These are phyloP conservation scores for Penaeus monodon DNA, from an alignment of 2,888 invertebrate genomes.

Conservation along the genomic window DNA sequence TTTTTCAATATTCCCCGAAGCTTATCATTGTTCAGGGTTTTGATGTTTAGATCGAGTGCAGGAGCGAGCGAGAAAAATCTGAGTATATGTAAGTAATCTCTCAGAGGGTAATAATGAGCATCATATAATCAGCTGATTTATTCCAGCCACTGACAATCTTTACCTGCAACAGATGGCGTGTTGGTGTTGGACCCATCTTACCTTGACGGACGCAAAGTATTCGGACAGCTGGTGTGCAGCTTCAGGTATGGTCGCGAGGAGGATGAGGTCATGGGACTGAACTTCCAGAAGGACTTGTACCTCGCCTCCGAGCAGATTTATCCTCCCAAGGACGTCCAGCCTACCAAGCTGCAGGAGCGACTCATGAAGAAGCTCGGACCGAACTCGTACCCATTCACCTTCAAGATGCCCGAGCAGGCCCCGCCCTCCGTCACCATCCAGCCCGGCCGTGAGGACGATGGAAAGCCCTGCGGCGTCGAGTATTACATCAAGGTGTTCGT, in stretches of 20 bases:
- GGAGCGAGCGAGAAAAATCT: too few species aligned
- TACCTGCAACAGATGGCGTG: constrained; percentile 81
- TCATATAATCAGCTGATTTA: too few species aligned
- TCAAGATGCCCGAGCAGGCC: constrained; percentile 84
- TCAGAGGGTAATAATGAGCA: too few species aligned
- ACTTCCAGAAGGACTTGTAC: constrained; percentile 93
- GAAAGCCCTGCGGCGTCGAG: constrained; percentile 92
- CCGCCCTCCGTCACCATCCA: constrained; percentile 94
- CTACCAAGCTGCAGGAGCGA: constrained; percentile 76
- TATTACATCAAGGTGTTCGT: constrained; percentile 91
- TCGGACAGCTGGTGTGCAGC: constrained; percentile 88
- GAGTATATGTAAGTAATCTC: too few species aligned
- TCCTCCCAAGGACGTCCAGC: constrained; percentile 76
- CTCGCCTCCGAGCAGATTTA: constrained; percentile 88
- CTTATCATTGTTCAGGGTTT: too few species aligned
- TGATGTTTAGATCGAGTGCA: too few species aligned
- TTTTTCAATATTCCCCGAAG: too few species aligned
- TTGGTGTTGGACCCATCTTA: constrained; percentile 89
- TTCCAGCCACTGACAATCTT: not conserved
- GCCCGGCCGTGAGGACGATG: constrained; percentile 85
- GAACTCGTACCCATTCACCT: constrained; percentile 86
- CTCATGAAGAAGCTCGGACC: constrained; percentile 87
- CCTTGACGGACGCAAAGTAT: constrained; percentile 85
- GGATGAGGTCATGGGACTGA: constrained; percentile 93
- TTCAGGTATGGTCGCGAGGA: constrained; percentile 92